phyloP scores from a whole-genome alignment of 2,888 invertebrate genomes.

The Furcula furcula region DNA sequence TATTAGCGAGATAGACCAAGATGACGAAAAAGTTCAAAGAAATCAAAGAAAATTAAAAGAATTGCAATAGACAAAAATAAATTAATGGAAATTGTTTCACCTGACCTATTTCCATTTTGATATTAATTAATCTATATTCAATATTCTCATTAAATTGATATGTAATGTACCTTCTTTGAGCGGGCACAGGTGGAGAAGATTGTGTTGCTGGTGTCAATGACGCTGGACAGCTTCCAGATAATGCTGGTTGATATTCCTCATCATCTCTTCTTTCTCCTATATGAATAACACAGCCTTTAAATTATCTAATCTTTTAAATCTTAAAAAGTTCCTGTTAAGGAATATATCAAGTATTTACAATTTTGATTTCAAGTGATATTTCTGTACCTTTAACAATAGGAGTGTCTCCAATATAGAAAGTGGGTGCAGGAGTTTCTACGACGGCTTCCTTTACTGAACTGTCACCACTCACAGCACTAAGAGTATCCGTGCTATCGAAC shows the following conservation, averaged over 20 bases:
- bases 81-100: too few relatives aligned
- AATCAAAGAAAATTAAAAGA: too few relatives aligned
- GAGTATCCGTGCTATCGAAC: conserved; percentile 76
- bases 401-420: conserved; percentile 77
- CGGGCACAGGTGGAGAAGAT: conserved; percentile 69
- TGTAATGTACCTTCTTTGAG: conserved; percentile 71
- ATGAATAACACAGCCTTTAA: neutral
- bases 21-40: too few relatives aligned
- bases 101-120: too few relatives aligned
- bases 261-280: conserved; percentile 67
- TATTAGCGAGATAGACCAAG: too few relatives aligned
- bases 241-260: conserved; percentile 47
- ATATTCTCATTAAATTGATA: too few relatives aligned
- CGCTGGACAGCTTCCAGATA: conserved; percentile 73
- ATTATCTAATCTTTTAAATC: too few relatives aligned
- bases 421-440: conserved; percentile 67
- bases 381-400: conserved; percentile 71
- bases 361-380: too few relatives aligned
- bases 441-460: conserved; percentile 64
- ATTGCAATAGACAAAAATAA: too few relatives aligned
- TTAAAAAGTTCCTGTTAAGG: too few relatives aligned
- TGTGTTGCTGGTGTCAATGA: conserved; percentile 64
- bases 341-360: too few relatives aligned
- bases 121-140: too few relatives aligned
- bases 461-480: conserved; percentile 73